Evolutionary conservation across 1,140 invertebrate species (phyloP).

Genomic region (Brachionus calyciflorus): DNA sequence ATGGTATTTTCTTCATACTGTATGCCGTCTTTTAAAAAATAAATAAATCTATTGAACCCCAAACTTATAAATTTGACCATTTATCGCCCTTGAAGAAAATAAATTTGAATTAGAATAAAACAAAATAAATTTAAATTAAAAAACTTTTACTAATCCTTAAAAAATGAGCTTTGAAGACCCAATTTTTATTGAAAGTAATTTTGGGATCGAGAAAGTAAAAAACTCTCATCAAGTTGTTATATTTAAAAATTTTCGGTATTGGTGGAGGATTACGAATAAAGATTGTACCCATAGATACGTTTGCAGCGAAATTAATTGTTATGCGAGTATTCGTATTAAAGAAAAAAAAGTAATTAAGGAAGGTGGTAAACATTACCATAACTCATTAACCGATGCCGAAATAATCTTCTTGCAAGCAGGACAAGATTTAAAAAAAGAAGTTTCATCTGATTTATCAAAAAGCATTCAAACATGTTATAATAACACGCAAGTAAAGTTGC

Average conservation of each 20-base stretch:
- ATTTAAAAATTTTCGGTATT: slow-evolving; percentile 2
- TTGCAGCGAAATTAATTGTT: not conserved
- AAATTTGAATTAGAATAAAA: too few species aligned
- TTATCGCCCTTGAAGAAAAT: too few species aligned
- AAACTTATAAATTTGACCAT: too few species aligned
- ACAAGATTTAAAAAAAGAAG: slow-evolving; percentile 29
- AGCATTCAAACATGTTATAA: not conserved
- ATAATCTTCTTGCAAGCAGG: not conserved
- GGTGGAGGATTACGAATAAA: slow-evolving; percentile 11
- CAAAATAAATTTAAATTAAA: too few species aligned
- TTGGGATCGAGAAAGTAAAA: too few species aligned
- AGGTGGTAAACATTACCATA: not conserved
- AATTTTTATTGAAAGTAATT: too few species aligned
- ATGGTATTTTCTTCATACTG: too few species aligned
- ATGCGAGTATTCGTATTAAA: not conserved
- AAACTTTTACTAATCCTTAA: too few species aligned
- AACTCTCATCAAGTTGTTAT: slow-evolving; percentile 7
- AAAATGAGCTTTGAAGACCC: too few species aligned
- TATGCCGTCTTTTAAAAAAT: too few species aligned
- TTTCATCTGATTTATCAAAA: not conserved
- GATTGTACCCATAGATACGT: not conserved
- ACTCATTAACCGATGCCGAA: not conserved
- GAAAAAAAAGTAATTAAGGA: not conserved
- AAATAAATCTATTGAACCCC: too few species aligned
- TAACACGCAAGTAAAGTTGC: not conserved